A percentile compares a stretch with the other conserved stretches of the same genome.
Conservation (phyloP, 1,140 invertebrate species). For the Hestina assimilis region DNA sequence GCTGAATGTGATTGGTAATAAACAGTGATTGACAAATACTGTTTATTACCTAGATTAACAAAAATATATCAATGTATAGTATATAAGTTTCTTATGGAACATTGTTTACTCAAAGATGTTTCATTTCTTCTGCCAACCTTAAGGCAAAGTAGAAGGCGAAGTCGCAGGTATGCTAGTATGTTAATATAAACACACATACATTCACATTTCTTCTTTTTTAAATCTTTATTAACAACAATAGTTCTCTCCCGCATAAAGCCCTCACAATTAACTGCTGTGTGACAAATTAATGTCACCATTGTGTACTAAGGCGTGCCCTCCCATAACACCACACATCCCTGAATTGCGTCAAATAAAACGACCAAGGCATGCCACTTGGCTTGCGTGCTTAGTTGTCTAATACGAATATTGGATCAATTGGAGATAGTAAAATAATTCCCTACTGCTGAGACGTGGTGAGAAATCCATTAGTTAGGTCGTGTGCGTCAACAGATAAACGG, state of each 20-base stretch:
- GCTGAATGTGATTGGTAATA: no score
- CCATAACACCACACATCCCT: conserved; percentile 19
- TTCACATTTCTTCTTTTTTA: no score
- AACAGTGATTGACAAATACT: no score
- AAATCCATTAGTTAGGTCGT: not conserved
- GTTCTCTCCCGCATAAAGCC: conserved; percentile 27
- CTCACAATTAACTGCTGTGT: conserved; percentile 48
- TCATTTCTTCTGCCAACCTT: no score
- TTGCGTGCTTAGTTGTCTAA: not conserved
- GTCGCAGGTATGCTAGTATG: no score
- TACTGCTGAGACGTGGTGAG: not conserved
- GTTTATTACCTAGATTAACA: no score
- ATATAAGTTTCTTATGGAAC: no score
- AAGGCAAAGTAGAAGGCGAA: no score
- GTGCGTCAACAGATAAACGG: not conserved
- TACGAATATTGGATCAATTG: not conserved
- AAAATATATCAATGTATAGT: no score
- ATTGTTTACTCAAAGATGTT: no score
- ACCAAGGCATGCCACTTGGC: not conserved
- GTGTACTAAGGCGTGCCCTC: conserved; percentile 42
- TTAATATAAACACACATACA: no score
- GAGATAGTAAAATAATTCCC: not conserved
- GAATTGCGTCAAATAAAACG: not conserved
- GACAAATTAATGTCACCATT: conserved; percentile 55
- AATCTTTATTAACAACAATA: conserved; percentile 8